Base-by-base conservation (phyloP, 2,797 vertebrate genomes). In the Poliocrania exsul region DNA sequence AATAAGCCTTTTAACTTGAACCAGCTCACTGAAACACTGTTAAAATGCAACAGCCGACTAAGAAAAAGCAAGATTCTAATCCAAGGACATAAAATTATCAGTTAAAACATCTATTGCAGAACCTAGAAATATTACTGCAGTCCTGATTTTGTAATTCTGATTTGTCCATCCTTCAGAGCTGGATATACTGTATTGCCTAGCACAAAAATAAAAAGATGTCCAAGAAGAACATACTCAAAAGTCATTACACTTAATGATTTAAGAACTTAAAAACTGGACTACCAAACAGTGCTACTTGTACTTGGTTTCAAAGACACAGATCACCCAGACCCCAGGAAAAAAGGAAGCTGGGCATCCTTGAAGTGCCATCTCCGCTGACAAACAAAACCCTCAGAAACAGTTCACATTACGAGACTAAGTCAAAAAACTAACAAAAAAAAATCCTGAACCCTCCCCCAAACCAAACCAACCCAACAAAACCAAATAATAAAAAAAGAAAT, bases 381-480 rank as follows among this genome's bases (percentile, higher is more conserved):
- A 91, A 90, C 13, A 74, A 75, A 89, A 50, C 37, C 50, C 56
- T n/a, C 28, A n/a, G 37, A 57, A 90, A 72, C 6, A 84, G n/a
- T 21, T 65, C 46, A 35, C 3, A 0, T 42, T 31, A 51, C 58
- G 50, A 67, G 24, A 62, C 12, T 14, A 54, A 11, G 20, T 16
- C 1, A 75, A 75, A 35, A 13, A 24, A 2, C 6, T 15, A 11
- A 57, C 5, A 64, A 64, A n/a, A 38, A 38, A 61, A 38, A 16
- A 42, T 42, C 40, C 40, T 17, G 16, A 42, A 16, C 40, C 40
- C 16, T 42, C 16, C 5, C 7, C n/a, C 54, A 57, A 57, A 37
- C 16, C 2, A 10, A 16, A 2, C 8, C 13, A 26, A 47, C 47
- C 15, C 8, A 24, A 20, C 7, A 40, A 38, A 38, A 1, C 0